Base-by-base conservation (phyloP, 1,140 invertebrate genomes). In the Amphibalanus amphitrite region DNA sequence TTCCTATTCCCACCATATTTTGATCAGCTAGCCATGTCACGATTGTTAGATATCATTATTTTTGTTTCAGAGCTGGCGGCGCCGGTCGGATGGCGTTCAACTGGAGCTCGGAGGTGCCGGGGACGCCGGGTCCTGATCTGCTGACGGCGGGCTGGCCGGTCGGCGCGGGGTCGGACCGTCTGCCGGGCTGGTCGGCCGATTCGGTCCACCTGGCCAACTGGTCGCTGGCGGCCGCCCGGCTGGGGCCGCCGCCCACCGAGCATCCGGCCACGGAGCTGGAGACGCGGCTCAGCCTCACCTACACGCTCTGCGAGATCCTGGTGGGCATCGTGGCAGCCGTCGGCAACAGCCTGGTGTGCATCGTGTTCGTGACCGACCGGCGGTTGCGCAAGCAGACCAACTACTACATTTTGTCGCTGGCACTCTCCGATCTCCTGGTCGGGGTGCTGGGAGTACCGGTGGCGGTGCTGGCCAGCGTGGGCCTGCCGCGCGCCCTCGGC, bases 391-490 rank as follows among this genome's bases (percentile, higher is more conserved):
- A 91, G 59, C 84, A 91, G 67, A 93, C 91, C 13, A 95, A 95
- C 81, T 93, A 93, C 77, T 95, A 94, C 78, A 93, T 95, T 73
- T 88, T 93, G 30, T 93, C 91, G 0, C 79, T 95, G 76, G 92
- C 92, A 0, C 84, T 88, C 15, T 91, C 92, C 0, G 92, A 95
- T 78, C 85, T 94, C 20, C 80, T 95, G 1, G 82, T 84, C 17
- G 82, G 82, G 17, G 74, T 83, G 0, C 81, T 78, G 84, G 84
- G 91, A 0, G 90, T 95, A 65, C 92, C 92, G 0, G 93, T 92
- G 74, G 92, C 92, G 0, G 87, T 95, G 70, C 77, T 93, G 76
- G 86, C 90, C 0, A 86, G 84, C 38, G 81, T 90, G 25, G 89
- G 89, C 0, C 78, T 91, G 29, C 92, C 92, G 0, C 85, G 81